These are phyloP conservation scores for Ditylenchus dipsaci DNA, from an alignment of 1,140 invertebrate species.

Conservation along the genomic window DNA sequence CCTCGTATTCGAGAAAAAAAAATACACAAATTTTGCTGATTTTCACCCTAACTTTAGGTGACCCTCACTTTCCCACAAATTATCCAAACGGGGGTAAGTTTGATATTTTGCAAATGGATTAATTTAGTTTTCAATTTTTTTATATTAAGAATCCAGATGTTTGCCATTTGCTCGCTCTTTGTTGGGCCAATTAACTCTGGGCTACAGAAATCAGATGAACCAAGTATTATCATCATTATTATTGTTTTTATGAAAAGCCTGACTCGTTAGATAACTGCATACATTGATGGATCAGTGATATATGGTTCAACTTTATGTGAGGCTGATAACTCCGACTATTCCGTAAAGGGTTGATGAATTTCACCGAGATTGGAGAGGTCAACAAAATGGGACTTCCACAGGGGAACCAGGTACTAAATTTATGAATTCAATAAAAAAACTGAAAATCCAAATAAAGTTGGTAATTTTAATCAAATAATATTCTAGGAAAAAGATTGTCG, in stretches of 20 bases:
- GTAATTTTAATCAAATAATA: not conserved
- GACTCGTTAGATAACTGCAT: constrained; percentile 68
- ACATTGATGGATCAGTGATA: constrained; percentile 75
- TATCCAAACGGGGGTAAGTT: constrained; percentile 31
- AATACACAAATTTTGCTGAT: too few species aligned
- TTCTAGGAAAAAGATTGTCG: constrained; percentile 46
- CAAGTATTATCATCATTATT: constrained; percentile 47
- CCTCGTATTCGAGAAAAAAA: constrained; percentile 66
- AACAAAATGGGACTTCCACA: constrained; percentile 37
- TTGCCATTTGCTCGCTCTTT: constrained; percentile 86
- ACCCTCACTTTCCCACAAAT: constrained; percentile 39
- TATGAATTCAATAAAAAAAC: too few species aligned
- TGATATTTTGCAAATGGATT: too few species aligned
- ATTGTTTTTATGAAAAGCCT: not conserved
- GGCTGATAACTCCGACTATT: constrained; percentile 66
- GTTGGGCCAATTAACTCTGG: constrained; percentile 75
- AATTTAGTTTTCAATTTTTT: too few species aligned
- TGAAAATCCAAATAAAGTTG: too few species aligned
- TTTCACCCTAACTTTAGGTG: not conserved
- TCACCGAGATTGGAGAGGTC: constrained; percentile 43
- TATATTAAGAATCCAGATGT: constrained; percentile 64
- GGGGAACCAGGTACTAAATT: constrained; percentile 27
- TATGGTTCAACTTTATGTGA: constrained; percentile 76
- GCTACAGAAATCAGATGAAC: constrained; percentile 60
- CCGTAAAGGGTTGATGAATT: constrained; percentile 44